Percentiles rank a stretch among this genome's conserved stretches.
Evolutionary conservation across 2,113 vertebrate genomes (phyloP).

Genomic region (Nerophis lumbriciformis): DNA sequence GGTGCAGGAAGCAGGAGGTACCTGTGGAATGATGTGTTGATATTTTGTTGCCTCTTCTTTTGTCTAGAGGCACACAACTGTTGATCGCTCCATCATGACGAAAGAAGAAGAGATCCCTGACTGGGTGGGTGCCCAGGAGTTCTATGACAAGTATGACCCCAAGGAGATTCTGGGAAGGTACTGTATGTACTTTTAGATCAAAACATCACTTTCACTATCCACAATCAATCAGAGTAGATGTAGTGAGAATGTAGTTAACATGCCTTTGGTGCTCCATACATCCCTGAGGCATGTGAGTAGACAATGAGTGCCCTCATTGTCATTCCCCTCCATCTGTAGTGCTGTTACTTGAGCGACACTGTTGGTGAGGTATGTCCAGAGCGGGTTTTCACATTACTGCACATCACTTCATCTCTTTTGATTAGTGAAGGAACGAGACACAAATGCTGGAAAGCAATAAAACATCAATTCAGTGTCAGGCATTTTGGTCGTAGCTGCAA

Average conservation of each 20-base stretch:
- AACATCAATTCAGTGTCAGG: too few species aligned
- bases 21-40: background rate
- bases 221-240: background rate
- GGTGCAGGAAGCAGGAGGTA: background rate
- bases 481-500: too few species aligned
- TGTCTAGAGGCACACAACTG: conserved; percentile 1
- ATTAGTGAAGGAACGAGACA: too few species aligned
- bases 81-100: conserved; percentile 57
- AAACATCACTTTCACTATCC: background rate
- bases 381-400: too few species aligned
- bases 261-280: conserved; percentile 15
- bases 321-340: conserved; percentile 34
- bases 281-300: conserved; percentile 9
- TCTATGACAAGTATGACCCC: conserved; percentile 93
- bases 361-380: conserved; percentile 1
- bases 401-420: too few species aligned
- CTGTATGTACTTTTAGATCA: background rate
- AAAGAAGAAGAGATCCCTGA: conserved; percentile 81
- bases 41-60: background rate
- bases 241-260: background rate
- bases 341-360: conserved; percentile 35
- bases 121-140: conserved; percentile 82
- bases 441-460: too few species aligned
- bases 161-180: conserved; percentile 85
- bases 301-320: conserved; percentile 29